Percentiles rank a stretch among this genome's conserved stretches.
These are phyloP conservation scores for Natator depressus DNA, from an alignment of 2,113 vertebrate genomes.

Conservation along the genomic window DNA sequence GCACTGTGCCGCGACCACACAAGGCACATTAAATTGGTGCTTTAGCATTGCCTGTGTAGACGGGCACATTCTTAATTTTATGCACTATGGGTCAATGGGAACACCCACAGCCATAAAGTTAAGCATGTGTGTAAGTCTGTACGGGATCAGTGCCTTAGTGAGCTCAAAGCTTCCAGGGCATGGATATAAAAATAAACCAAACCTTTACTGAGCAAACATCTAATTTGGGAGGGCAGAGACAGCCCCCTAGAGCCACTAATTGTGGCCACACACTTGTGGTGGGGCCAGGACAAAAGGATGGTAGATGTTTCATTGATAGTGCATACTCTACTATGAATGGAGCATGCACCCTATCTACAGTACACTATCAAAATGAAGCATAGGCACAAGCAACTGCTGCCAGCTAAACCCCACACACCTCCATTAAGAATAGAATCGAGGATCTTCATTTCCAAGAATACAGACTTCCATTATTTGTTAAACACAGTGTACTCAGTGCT, in stretches of 20 bases:
- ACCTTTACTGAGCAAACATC: no score
- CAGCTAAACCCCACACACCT: not conserved
- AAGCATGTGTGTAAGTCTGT: not conserved
- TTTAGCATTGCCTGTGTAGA: no score
- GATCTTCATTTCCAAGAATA: not conserved
- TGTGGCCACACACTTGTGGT: accelerated
- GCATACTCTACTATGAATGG: no score
- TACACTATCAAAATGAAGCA: not conserved
- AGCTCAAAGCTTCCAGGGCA: accelerated
- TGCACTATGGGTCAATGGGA: not conserved
- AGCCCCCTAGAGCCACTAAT: not conserved
- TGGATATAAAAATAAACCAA: no score
- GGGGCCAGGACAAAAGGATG: no score
- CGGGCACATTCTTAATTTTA: accelerated
- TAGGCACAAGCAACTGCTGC: not conserved
- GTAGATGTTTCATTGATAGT: no score
- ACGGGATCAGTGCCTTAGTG: not conserved
- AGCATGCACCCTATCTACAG: no score
- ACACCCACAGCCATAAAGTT: not conserved
- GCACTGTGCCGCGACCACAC: no score
- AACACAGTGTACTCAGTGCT: not conserved
- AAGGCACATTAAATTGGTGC: no score
- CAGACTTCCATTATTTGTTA: not conserved
- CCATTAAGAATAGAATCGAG: not conserved
- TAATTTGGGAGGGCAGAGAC: not conserved